phyloP scores from a whole-genome alignment of 2,797 vertebrate species.

The Sebastes hubbsi region DNA sequence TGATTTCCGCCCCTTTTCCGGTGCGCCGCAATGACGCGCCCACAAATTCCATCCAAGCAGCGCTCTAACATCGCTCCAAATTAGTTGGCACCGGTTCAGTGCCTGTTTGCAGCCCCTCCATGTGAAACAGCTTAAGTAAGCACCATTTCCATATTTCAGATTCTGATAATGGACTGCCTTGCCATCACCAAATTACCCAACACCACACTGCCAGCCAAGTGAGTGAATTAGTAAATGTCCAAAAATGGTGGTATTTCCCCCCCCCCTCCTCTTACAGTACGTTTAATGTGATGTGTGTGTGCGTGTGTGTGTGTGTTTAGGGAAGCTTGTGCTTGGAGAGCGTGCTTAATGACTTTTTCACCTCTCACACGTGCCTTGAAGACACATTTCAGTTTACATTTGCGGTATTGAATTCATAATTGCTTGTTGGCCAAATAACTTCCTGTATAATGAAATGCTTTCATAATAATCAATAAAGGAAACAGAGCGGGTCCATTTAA shows the following conservation, averaged over 20 bases:
- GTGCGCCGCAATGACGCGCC: background rate
- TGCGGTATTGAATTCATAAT: conserved; percentile 80
- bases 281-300: conserved; percentile 11
- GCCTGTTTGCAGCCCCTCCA: conserved; percentile 9
- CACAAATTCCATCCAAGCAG: background rate
- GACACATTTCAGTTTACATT: conserved; percentile 79
- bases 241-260: conserved; percentile 50
- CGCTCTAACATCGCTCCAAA: background rate
- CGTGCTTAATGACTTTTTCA: conserved; percentile 63
- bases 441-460: conserved; percentile 80
- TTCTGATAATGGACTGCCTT: conserved; percentile 73
- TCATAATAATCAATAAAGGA: conserved; percentile 82
- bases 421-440: conserved; percentile 79
- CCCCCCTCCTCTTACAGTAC: conserved; percentile 2
- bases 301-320: conserved; percentile 6
- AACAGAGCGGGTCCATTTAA: conserved; percentile 77
- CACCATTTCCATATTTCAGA: conserved; percentile 73
- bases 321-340: conserved; percentile 11
- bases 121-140: conserved; percentile 48
- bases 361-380: conserved; percentile 57
- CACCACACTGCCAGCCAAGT: conserved; percentile 59
- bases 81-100: background rate
- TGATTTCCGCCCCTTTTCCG: background rate
- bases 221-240: conserved; percentile 71
- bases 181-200: conserved; percentile 73